These are phyloP conservation scores for Prunella strophiata DNA, from an alignment of 2,797 vertebrate species.

Conservation along the genomic window DNA sequence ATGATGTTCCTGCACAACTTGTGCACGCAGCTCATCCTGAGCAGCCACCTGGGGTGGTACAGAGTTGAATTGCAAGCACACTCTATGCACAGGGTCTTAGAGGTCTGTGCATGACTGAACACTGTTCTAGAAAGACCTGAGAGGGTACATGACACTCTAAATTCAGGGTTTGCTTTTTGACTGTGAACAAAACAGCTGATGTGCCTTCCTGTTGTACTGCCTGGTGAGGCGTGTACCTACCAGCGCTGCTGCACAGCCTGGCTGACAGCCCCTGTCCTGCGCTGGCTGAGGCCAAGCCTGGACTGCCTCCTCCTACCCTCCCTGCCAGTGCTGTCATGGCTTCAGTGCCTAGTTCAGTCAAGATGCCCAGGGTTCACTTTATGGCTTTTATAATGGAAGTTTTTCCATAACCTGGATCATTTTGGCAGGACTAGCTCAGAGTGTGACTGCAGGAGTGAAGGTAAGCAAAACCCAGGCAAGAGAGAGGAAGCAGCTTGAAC, in stretches of 20 bases:
- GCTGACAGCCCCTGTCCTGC: background rate
- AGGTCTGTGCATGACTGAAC: background rate
- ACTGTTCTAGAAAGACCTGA: background rate
- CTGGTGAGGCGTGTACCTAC: background rate
- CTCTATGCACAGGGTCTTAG: background rate
- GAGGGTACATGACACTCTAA: background rate
- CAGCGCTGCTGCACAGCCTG: background rate
- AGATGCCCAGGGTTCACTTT: background rate
- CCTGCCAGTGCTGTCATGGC: background rate
- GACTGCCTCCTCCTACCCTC: background rate
- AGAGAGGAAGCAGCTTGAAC: background rate
- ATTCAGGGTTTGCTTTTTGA: background rate
- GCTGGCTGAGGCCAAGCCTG: background rate
- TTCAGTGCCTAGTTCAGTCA: fast-evolving
- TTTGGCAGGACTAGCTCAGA: background rate
- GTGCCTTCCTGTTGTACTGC: background rate
- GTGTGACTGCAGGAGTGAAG: background rate
- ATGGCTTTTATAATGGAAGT: background rate
- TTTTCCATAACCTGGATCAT: background rate
- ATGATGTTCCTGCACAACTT: background rate
- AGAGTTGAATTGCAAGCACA: fast-evolving
- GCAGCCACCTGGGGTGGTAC: background rate
- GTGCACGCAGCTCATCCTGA: fast-evolving
- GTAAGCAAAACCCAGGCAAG: fast-evolving
- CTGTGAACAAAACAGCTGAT: background rate